A percentile compares a stretch with the other conserved stretches of the same genome.
These are phyloP conservation scores for Pandemis heparana DNA, from an alignment of 2,888 invertebrate species.

Conservation along the genomic window DNA sequence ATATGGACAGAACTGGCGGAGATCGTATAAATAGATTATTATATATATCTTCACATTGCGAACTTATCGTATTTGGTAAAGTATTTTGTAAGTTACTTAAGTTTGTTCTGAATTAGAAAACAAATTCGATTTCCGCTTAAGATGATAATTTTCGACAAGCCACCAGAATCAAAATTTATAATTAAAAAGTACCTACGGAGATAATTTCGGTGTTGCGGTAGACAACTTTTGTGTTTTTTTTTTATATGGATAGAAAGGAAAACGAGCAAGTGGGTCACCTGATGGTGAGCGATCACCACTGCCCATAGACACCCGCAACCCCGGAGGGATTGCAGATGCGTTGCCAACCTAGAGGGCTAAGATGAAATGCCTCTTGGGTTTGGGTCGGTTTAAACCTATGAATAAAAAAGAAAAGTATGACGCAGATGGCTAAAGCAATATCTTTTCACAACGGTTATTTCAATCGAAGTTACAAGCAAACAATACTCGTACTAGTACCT, in stretches of 20 bases:
- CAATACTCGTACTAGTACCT: constrained; percentile 15
- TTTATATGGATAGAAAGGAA: too few relatives aligned
- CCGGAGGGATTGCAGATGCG: too few relatives aligned
- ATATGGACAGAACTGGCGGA: too few relatives aligned
- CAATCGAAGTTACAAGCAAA: constrained; percentile 27
- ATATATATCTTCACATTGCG: background rate
- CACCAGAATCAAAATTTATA: background rate
- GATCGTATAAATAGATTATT: background rate
- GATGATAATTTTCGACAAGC: background rate
- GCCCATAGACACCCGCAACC: too few relatives aligned
- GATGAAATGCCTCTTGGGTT: too few relatives aligned
- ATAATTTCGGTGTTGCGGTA: too few relatives aligned
- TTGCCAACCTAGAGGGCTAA: too few relatives aligned
- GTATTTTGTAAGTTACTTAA: background rate
- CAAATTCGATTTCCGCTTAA: constrained; percentile 6
- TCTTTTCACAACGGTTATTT: constrained; percentile 24
- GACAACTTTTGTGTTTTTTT: too few relatives aligned
- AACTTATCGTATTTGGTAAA: background rate
- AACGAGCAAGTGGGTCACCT: too few relatives aligned
- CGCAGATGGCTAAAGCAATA: background rate
- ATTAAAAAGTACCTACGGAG: too few relatives aligned
- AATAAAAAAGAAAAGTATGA: background rate
- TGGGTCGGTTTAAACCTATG: background rate
- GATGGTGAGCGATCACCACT: too few relatives aligned
- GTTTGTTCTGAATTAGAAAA: background rate